Conservation (phyloP, 2,113 vertebrate species). For the Oncorhynchus keta region DNA sequence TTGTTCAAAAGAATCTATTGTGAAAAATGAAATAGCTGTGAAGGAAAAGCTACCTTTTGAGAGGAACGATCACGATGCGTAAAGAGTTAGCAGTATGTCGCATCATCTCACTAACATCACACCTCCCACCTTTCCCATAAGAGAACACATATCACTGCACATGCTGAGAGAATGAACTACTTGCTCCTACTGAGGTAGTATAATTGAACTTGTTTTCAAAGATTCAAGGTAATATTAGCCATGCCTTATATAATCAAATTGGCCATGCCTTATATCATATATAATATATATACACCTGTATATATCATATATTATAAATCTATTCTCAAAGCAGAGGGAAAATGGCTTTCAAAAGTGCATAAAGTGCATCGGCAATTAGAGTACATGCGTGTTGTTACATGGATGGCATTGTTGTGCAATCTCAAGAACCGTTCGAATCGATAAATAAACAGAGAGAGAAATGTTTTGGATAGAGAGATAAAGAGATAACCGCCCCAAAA, state of each 20-base stretch:
- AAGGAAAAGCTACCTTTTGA: neutral
- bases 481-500: constrained; percentile 27
- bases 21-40: neutral
- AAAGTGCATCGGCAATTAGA: constrained; percentile 79
- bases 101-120: neutral
- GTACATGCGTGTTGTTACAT: constrained; percentile 85
- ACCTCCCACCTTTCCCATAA: constrained; percentile 10
- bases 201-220: constrained; percentile 55
- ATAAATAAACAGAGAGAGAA: constrained; percentile 75
- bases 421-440: constrained; percentile 74
- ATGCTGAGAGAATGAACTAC: constrained; percentile 67
- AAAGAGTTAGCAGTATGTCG: neutral
- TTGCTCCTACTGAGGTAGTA: constrained; percentile 45
- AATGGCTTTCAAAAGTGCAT: constrained; percentile 89
- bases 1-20: neutral
- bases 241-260: neutral
- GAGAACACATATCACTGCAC: constrained; percentile 29
- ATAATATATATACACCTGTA: constrained; percentile 2
- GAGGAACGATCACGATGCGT: neutral
- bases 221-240: constrained; percentile 20
- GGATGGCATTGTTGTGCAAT: constrained; percentile 78
- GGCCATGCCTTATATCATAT: constrained; percentile 7
- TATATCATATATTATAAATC: constrained; percentile 46
- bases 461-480: constrained; percentile 70
- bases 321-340: constrained; percentile 80